Evolutionary conservation across 1,140 invertebrate genomes (phyloP).

Genomic region (Atta colombica): DNA sequence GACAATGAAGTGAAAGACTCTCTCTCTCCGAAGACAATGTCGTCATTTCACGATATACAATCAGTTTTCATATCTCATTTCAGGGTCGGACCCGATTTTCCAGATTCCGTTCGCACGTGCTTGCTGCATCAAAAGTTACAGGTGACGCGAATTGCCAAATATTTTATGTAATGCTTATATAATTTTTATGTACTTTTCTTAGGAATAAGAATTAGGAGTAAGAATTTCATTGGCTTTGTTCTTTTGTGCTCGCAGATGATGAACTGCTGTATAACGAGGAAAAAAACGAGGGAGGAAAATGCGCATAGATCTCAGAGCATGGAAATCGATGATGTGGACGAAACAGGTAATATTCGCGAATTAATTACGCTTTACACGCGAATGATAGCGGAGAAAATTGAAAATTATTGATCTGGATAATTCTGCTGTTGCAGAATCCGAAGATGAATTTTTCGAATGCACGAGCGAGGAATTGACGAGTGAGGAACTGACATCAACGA

Average conservation of each 20-base stretch:
- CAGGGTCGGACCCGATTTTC: slow-evolving; percentile 92
- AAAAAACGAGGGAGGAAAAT: slow-evolving; percentile 87
- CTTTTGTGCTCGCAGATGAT: slow-evolving; percentile 91
- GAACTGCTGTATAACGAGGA: slow-evolving; percentile 97
- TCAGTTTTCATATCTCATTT: slow-evolving; percentile 76
- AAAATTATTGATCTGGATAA: not conserved
- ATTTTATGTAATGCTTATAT: slow-evolving; percentile 41
- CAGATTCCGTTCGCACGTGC: slow-evolving; percentile 93
- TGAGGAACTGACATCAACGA: slow-evolving; percentile 81
- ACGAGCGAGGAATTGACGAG: slow-evolving; percentile 87
- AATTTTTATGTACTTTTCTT: not conserved
- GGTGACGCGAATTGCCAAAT: slow-evolving; percentile 79
- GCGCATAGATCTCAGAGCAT: slow-evolving; percentile 77
- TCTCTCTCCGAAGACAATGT: slow-evolving; percentile 19
- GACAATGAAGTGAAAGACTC: slow-evolving; percentile 36
- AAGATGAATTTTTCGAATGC: slow-evolving; percentile 95
- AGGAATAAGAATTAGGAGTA: not conserved
- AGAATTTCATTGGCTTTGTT: slow-evolving; percentile 41
- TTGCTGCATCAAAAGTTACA: slow-evolving; percentile 97
- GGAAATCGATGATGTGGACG: slow-evolving; percentile 76
- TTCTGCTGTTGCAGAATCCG: slow-evolving; percentile 74
- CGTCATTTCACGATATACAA: slow-evolving; percentile 39
- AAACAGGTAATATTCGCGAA: slow-evolving; percentile 71
- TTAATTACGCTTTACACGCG: not conserved
- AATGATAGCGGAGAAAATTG: not conserved